Evolutionary conservation across 2,113 vertebrate species (phyloP), one percentile per base, ranked within the genome.

Genomic region (Megalops atlanticus): DNA sequence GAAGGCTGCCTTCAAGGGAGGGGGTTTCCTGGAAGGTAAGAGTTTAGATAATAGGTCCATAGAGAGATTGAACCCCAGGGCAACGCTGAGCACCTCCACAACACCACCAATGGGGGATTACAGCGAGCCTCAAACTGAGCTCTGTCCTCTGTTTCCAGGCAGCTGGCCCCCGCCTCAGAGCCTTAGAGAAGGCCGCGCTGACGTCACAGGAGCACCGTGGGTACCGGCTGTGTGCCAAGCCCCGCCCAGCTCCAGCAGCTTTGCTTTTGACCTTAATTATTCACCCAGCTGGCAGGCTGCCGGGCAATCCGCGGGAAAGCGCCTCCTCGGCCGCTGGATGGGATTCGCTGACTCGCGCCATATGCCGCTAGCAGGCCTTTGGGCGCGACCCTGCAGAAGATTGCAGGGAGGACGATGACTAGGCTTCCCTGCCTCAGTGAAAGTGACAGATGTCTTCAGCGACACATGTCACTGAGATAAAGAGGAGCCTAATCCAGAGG

Each of bases 251-350:
- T 8, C 58, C 41, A 24, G n/a, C 77, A 78, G 58, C 14, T 69
- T 79, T 71, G 40, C 78, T 41, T 47, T 36, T 79, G 64, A 36
- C 39, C 68, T 71, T 79, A 79, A 71, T 79, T 39, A 41, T 45
- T 71, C 27, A 3, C 78, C 69, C 78, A 70, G 68, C 64, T 45
- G 68, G 12, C 16, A 47, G 43, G 31, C 16, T n/a, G 68, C 45
- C 27, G 38, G 39, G 75, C 36, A 49, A 70, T 21, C 70, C 40
- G 40, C 27, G 35, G 31, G 31, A 45, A 45, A 71, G 47, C 41
- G 33, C 21, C 31, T 70, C 58, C 77, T 39, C 43, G 64, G 8
- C 27, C 21, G 43, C 6, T 31, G 33, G 45, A 79, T 71, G 31
- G 78, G 68, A 71, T 79, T 69, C 36, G 18, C 68, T 79, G 68